Percentiles rank a stretch among this genome's conserved stretches.
Conservation (phyloP, 2,888 invertebrate genomes). For the Isotomurus palustris region DNA sequence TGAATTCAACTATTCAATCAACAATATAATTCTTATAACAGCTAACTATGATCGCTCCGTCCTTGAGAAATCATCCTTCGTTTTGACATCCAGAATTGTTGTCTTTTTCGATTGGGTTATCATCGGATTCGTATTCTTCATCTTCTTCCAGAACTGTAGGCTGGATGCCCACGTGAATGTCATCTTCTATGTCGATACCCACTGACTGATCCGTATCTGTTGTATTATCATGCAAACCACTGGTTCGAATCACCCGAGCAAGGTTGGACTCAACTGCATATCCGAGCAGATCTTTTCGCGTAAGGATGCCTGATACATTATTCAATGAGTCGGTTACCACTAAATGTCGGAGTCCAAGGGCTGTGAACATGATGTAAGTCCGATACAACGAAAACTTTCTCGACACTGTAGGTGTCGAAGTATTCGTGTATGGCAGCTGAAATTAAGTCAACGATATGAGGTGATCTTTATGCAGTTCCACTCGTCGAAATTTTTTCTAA, state of each 20-base stretch:
- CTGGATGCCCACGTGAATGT: neutral
- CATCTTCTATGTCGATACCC: neutral
- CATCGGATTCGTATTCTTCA: neutral
- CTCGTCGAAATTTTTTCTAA: neutral
- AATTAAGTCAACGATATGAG: neutral
- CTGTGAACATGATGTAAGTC: conserved; percentile 51
- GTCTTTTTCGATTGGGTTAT: neutral
- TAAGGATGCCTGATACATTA: conserved; percentile 51
- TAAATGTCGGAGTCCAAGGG: conserved; percentile 52
- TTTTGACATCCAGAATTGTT: too few species aligned
- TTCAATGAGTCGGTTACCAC: conserved; percentile 49
- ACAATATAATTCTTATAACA: too few species aligned
- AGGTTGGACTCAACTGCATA: conserved; percentile 50
- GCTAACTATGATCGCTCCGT: too few species aligned
- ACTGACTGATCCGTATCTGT: neutral
- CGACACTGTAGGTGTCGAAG: conserved; percentile 50
- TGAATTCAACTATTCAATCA: too few species aligned
- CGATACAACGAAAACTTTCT: conserved; percentile 51
- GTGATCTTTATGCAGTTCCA: conserved; percentile 1
- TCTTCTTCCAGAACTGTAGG: neutral
- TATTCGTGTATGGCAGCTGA: conserved; percentile 49
- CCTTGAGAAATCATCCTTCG: too few species aligned
- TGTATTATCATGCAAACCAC: too few species aligned
- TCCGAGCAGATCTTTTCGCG: conserved; percentile 53
- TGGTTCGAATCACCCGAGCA: conserved; percentile 17